Evolutionary conservation across 2,113 vertebrate species (phyloP).

Genomic region (Nettapus auritus): DNA sequence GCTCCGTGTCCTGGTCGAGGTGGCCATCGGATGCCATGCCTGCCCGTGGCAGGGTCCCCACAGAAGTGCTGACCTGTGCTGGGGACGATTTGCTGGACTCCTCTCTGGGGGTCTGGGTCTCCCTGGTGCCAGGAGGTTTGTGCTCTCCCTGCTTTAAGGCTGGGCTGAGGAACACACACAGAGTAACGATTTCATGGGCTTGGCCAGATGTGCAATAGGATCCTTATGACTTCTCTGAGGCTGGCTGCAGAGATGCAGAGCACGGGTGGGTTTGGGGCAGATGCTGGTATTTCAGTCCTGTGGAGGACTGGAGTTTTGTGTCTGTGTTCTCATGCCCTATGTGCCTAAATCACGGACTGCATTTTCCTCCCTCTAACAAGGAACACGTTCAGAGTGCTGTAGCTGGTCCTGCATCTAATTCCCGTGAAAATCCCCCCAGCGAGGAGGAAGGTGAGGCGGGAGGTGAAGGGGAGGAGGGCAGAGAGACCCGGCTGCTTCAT

Average conservation of each 20-base stretch:
- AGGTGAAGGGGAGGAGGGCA: background rate
- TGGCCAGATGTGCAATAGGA: rapidly evolving
- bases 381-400: background rate
- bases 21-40: rapidly evolving
- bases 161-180: rapidly evolving
- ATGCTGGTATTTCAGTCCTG: background rate
- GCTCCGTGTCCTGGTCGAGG: rapidly evolving
- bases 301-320: background rate
- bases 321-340: rapidly evolving
- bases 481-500: background rate
- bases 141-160: background rate
- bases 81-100: background rate
- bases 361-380: background rate
- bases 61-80: background rate
- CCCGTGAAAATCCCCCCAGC: background rate
- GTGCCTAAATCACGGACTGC: background rate
- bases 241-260: rapidly evolving
- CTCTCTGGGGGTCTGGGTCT: rapidly evolving
- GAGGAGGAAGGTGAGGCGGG: background rate
- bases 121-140: background rate
- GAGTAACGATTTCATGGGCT: background rate
- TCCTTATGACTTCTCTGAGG: rapidly evolving
- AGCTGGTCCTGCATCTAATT: background rate
- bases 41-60: background rate
- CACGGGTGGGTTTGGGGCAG: background rate